These are phyloP conservation scores for Mellivora capensis DNA, from an alignment of 2,113 vertebrate genomes.

Conservation along the genomic window DNA sequence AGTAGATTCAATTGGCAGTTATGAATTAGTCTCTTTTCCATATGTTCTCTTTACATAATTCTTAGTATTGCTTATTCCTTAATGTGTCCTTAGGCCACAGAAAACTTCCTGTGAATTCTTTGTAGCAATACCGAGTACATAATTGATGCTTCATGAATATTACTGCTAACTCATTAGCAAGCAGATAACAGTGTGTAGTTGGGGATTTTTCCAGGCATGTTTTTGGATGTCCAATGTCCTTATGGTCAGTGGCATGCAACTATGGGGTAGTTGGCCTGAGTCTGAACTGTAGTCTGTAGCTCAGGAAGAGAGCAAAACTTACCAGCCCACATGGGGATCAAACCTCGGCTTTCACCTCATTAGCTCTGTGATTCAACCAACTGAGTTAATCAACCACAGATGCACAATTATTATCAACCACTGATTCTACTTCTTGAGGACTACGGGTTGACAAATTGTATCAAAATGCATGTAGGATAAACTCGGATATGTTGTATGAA, in stretches of 20 bases:
- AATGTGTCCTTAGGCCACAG: neutral
- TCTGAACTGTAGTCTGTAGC: slow-evolving; percentile 30
- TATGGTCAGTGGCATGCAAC: neutral
- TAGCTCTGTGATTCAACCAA: slow-evolving; percentile 50
- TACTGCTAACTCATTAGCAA: neutral
- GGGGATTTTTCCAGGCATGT: neutral
- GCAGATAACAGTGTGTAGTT: neutral
- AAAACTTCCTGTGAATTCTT: neutral
- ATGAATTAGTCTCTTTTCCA: neutral
- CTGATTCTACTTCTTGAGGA: slow-evolving; percentile 38
- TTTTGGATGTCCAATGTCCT: neutral
- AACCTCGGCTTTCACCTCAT: neutral
- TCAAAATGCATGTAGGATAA: neutral
- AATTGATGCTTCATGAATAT: neutral
- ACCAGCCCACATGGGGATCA: neutral
- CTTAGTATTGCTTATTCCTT: neutral
- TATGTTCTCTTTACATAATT: neutral
- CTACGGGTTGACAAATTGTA: neutral
- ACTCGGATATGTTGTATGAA: neutral
- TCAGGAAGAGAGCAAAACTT: slow-evolving; percentile 34
- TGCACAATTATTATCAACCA: slow-evolving; percentile 12
- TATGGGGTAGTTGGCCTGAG: neutral
- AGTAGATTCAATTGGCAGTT: neutral
- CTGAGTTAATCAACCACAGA: slow-evolving; percentile 51
- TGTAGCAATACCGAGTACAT: neutral